Evolutionary conservation across 2,797 vertebrate species (phyloP).

Genomic region (Molossus alvarezi): DNA sequence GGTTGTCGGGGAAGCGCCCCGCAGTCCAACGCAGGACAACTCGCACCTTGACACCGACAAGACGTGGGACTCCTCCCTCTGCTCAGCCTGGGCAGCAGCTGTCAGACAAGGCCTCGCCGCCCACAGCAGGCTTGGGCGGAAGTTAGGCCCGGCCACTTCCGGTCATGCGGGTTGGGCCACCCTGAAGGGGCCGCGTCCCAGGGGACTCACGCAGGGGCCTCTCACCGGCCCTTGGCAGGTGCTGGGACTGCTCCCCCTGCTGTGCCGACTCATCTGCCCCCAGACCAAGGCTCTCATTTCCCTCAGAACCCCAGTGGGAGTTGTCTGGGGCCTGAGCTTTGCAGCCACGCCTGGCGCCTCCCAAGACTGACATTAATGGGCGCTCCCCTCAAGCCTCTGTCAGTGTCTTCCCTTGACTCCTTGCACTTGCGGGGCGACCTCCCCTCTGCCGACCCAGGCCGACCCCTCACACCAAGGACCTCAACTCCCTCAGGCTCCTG

Average conservation of each 20-base stretch:
- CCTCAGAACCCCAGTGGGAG: neutral
- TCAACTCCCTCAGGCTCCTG: no score
- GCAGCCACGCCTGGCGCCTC: neutral
- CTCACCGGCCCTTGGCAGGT: neutral
- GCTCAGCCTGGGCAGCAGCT: rapidly evolving
- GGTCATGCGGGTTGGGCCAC: rapidly evolving
- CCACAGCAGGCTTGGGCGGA: rapidly evolving
- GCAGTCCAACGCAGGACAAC: neutral
- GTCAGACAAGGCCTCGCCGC: rapidly evolving
- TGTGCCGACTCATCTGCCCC: neutral
- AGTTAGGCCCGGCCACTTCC: neutral
- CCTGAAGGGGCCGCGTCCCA: neutral
- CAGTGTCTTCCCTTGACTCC: no score
- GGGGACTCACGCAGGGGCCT: no score
- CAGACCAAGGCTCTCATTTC: neutral
- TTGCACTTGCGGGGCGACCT: no score
- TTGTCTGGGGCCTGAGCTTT: neutral
- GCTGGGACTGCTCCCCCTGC: neutral
- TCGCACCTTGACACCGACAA: neutral
- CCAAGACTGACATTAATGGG: neutral
- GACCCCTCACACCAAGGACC: no score
- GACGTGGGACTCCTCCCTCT: rapidly evolving
- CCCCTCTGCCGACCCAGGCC: no score
- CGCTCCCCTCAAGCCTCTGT: neutral
- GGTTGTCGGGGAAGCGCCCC: rapidly evolving